Conservation (phyloP, 2,113 vertebrate genomes). For the Pteronura brasiliensis region DNA sequence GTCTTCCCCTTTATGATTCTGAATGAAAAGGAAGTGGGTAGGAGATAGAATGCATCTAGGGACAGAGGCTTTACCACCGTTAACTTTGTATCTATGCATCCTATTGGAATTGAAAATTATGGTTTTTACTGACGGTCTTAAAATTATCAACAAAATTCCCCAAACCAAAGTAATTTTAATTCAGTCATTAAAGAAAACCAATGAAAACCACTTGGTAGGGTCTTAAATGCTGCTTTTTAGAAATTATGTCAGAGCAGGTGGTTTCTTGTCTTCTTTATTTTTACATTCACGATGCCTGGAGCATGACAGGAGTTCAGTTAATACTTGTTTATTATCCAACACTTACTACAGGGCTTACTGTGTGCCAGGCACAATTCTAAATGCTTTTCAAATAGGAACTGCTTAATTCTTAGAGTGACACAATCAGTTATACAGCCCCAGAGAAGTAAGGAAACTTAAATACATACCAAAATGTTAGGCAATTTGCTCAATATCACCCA, state of each 20-base stretch:
- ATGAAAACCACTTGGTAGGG: background rate
- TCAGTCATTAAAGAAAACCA: slow-evolving; percentile 31
- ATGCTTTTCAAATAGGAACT: background rate
- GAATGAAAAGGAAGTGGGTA: background rate
- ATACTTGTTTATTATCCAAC: background rate
- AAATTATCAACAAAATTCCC: slow-evolving; percentile 28
- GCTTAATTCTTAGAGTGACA: background rate
- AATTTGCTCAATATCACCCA: background rate
- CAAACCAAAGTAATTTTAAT: slow-evolving; percentile 45
- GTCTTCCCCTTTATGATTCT: background rate
- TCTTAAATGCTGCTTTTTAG: background rate
- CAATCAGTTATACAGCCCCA: background rate
- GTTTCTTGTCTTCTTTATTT: background rate
- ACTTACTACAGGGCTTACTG: background rate
- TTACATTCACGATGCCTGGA: background rate
- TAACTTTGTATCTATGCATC: background rate
- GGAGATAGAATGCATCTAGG: background rate
- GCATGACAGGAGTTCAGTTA: background rate
- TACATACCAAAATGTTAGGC: background rate
- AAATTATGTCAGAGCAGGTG: background rate
- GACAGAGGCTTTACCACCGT: background rate
- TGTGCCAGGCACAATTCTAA: background rate
- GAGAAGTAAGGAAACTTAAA: background rate
- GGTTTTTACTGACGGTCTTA: background rate
- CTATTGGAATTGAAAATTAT: slow-evolving; percentile 15